Base-by-base conservation (phyloP, 2,797 vertebrate genomes). In the Schizopygopsis pylzovi region DNA sequence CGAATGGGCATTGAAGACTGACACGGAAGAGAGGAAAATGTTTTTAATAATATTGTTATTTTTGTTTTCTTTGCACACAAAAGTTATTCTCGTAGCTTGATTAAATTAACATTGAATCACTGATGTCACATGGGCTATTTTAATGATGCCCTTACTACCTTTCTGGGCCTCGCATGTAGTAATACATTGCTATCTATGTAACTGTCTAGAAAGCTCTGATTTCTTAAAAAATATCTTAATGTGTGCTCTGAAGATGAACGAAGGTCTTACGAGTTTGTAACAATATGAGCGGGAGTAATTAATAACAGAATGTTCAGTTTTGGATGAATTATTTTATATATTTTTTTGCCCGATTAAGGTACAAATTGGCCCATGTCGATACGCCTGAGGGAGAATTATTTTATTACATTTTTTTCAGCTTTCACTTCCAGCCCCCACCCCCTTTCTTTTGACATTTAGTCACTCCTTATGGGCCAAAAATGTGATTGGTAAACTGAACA, bases 401-500 rank as follows among this genome's bases (percentile, higher is more conserved):
- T 33, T 2, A 33, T 33, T 33, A 2, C 2, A 33, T 33, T 33
- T 33, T 33, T 33, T 37, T 33, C 76, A 15, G 7, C 54, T 54
- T 71, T 68, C 16, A 39, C 39, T 12, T 25, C 20, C 12, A 18
- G 28, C 28, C 28, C 28, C 28, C 12, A 10, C 45, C 61, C 18
- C 45, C 68, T n/a, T 33, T 68, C 11, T 67, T 77, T 43, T 67
- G 82, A 77, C 73, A 33, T 78, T 78, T 77, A 28, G 43, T 56
- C 15, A 68, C 22, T 68, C n/a, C 61, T 84, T 84, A 28, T 71
- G 65, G 63, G 25, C 37, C 65, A 49, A 63, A 37, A 63, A 79
- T 85, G 52, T 73, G 75, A 80, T 85, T 79, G 12, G 75, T 84
- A 84, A 85, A 85, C 77, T 79, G 43, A 80, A 61, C 68, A 63